phyloP scores from a whole-genome alignment of 2,113 vertebrate genomes.

The Leptodactylus fuscus region DNA sequence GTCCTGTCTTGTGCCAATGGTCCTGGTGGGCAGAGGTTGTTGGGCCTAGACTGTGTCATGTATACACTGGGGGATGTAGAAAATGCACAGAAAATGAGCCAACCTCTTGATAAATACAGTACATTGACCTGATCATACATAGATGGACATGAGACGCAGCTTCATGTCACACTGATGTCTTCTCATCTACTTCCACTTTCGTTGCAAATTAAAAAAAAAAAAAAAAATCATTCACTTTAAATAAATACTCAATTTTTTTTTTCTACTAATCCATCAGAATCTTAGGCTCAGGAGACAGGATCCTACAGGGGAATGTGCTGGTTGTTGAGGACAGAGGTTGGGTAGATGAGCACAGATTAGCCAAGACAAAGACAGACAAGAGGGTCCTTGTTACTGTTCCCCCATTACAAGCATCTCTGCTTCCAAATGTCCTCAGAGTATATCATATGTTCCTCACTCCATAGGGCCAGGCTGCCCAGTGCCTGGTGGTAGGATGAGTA shows the following conservation, averaged over 20 bases:
- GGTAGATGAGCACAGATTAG: conserved; percentile 76
- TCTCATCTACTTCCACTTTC: conserved; percentile 62
- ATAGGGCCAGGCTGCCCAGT: conserved; percentile 71
- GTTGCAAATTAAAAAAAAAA: conserved; percentile 69
- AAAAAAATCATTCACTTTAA: conserved; percentile 63
- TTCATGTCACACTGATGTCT: conserved; percentile 56
- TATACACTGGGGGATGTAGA: conserved; percentile 60
- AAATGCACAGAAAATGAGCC: conserved; percentile 60
- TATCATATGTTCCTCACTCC: conserved; percentile 68
- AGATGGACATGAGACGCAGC: no score
- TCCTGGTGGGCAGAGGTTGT: conserved; percentile 22
- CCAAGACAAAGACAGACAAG: conserved; percentile 74
- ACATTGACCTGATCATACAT: conserved; percentile 20
- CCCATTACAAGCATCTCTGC: conserved; percentile 67
- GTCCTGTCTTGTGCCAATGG: conserved; percentile 61
- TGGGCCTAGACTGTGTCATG: conserved; percentile 51
- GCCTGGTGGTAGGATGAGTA: conserved; percentile 57
- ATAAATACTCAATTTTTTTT: neutral
- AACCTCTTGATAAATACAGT: conserved; percentile 55
- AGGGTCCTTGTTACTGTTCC: conserved; percentile 69
- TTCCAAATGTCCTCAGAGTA: conserved; percentile 77
- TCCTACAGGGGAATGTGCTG: conserved; percentile 31
- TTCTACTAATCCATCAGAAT: conserved; percentile 38
- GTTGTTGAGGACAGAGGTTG: conserved; percentile 60
- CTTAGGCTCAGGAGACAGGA: neutral